Conservation (phyloP, 2,797 vertebrate species). For the Danio albolineatus region DNA sequence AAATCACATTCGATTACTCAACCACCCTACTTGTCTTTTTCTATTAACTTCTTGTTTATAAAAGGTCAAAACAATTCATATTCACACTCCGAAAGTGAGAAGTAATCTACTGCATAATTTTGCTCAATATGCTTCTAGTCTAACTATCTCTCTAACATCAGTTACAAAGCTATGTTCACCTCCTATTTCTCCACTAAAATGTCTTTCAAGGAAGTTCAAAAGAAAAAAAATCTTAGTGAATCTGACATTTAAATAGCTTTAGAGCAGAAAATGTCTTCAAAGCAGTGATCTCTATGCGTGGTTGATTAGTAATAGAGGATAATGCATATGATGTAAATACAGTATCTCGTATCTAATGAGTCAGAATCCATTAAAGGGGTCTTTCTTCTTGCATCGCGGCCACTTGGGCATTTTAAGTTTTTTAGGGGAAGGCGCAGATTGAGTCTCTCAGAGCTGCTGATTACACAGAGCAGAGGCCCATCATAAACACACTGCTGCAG, state of each 20-base stretch:
- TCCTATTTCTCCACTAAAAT: background rate
- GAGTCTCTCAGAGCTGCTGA: constrained; percentile 15
- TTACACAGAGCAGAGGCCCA: constrained; percentile 20
- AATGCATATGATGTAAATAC: constrained; percentile 39
- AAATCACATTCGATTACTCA: no score
- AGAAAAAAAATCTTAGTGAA: constrained; percentile 4
- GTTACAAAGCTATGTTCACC: background rate
- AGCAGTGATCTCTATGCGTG: constrained; percentile 2
- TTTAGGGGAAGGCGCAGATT: constrained; percentile 19
- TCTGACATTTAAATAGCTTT: constrained; percentile 12
- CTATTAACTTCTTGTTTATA: no score
- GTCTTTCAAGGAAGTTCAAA: constrained; percentile 20
- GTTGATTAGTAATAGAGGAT: constrained; percentile 32
- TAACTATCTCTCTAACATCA: constrained; percentile 3
- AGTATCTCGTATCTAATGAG: constrained; percentile 12
- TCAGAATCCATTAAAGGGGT: constrained; percentile 41
- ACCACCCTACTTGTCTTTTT: no score
- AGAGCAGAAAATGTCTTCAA: constrained; percentile 9
- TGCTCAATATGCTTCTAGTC: no score
- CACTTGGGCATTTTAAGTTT: constrained; percentile 38
- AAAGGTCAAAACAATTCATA: no score
- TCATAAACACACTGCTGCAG: constrained; percentile 9
- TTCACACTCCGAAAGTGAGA: no score
- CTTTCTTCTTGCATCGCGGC: constrained; percentile 21
- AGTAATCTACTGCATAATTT: no score